phyloP scores from a whole-genome alignment of 1,140 invertebrate genomes.

The Coelopa frigida region DNA sequence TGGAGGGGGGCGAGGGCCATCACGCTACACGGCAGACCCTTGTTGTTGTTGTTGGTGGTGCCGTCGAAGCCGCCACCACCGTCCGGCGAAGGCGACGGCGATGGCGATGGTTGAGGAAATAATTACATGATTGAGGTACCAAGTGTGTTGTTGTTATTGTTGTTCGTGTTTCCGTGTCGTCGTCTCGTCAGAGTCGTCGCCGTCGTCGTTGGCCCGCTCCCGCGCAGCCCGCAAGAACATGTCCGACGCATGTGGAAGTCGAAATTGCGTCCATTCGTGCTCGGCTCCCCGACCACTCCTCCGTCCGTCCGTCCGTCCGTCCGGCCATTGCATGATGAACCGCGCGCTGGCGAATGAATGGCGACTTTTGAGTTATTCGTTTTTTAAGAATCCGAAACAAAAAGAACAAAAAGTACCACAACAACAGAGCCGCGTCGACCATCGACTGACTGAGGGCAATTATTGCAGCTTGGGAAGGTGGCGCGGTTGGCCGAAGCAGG shows the following conservation, averaged over 20 bases:
- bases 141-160: no score
- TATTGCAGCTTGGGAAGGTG: slow-evolving; percentile 40
- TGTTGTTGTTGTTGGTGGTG: no score
- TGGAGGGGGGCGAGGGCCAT: no score
- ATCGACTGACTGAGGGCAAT: slow-evolving; percentile 28
- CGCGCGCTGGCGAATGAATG: slow-evolving; percentile 16
- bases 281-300: background rate
- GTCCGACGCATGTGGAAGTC: no score
- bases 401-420: slow-evolving; percentile 14
- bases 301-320: background rate
- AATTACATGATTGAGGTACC: slow-evolving; percentile 44
- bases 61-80: background rate
- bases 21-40: no score
- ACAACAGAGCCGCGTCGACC: slow-evolving; percentile 25
- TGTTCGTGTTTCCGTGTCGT: no score
- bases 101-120: slow-evolving; percentile 31
- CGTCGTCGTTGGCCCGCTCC: no score
- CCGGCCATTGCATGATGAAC: background rate
- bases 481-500: slow-evolving; percentile 4
- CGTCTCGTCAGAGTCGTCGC: no score
- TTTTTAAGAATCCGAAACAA: slow-evolving; percentile 25
- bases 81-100: no score
- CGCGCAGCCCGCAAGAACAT: no score
- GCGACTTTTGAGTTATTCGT: slow-evolving; percentile 26
- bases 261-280: slow-evolving; percentile 1